Evolutionary conservation across 2,113 vertebrate genomes (phyloP), one percentile per base, ranked within the genome.

Genomic region (Empidonax traillii): DNA sequence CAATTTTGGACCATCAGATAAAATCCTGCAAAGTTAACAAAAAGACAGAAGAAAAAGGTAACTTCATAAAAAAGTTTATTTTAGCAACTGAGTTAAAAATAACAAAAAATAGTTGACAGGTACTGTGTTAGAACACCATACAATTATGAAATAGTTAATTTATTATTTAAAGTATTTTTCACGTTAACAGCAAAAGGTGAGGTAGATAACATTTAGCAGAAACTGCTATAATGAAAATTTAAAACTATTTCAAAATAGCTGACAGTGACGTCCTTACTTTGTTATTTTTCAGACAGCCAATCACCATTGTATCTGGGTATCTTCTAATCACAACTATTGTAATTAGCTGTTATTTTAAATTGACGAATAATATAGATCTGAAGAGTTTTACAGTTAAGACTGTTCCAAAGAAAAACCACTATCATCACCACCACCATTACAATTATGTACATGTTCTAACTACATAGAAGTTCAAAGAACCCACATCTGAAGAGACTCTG

Each of bases 381-480:
- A 88, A 25, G 31, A 71, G 41, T 78, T 83, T 90, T 89, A 87
- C 0, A 3, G 51, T 68, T 67, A 74, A 74, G 49, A 58, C 10
- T 51, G 30, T 37, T 83, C 55, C 55, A 79, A 69, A 86, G 82
- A 80, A 85, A 91, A 96, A 18, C 2, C 67, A 69, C 89, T 53
- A 77, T 93, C 87, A 93, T 72, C 92, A 95, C 74, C 59, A 78
- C 76, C 62, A 91, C 68, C 37, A 33, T 65, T 56, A 90, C 85
- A 77, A 88, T 72, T 86, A 84, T 24, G 41, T 67, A 93, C 5
- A 87, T 3, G 0, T 74, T 92, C 91, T 56, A 83, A 68, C 61
- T 93, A 80, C 94, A 93, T 0, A 65, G 41, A 96, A 96, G 82
- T 95, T 97, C 94, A 96, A 96, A 96, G 95, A 78, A 92, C 67